Evolutionary conservation across 1,140 invertebrate species (phyloP).

Genomic region (Orchestia grillus): DNA sequence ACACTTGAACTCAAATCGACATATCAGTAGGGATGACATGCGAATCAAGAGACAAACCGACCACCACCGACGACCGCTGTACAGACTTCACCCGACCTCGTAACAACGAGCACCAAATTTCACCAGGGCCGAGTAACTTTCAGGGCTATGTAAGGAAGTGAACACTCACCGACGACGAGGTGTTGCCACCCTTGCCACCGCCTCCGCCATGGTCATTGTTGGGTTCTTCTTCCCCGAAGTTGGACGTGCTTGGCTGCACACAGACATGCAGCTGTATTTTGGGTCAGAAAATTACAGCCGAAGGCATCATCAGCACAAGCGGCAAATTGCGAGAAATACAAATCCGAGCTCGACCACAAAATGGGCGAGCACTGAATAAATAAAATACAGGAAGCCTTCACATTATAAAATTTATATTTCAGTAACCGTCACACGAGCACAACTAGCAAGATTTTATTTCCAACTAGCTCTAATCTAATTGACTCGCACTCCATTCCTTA

Average conservation of each 20-base stretch:
- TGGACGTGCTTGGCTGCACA: slow-evolving; percentile 26
- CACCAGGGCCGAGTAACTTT: neutral
- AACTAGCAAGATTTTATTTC: neutral
- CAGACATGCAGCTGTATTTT: neutral
- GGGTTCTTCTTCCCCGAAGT: neutral
- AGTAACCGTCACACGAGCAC: neutral
- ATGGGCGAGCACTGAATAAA: neutral
- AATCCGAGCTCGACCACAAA: neutral
- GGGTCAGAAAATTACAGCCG: neutral
- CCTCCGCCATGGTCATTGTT: neutral
- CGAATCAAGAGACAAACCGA: neutral
- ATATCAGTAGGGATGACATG: neutral
- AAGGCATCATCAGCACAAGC: neutral
- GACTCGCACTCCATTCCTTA: too few relatives aligned
- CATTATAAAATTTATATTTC: neutral
- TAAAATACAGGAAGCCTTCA: neutral
- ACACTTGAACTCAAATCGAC: neutral
- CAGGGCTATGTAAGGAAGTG: neutral
- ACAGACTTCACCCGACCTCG: neutral
- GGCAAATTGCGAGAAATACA: neutral
- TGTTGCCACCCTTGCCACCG: slow-evolving; percentile 2
- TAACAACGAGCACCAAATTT: neutral
- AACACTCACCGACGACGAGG: slow-evolving; percentile 42
- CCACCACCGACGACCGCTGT: too few relatives aligned
- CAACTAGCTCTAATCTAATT: too few relatives aligned